Evolutionary conservation across 2,888 invertebrate genomes (phyloP), one percentile per base, ranked within the genome.

Genomic region (Blomia tropicalis): DNA sequence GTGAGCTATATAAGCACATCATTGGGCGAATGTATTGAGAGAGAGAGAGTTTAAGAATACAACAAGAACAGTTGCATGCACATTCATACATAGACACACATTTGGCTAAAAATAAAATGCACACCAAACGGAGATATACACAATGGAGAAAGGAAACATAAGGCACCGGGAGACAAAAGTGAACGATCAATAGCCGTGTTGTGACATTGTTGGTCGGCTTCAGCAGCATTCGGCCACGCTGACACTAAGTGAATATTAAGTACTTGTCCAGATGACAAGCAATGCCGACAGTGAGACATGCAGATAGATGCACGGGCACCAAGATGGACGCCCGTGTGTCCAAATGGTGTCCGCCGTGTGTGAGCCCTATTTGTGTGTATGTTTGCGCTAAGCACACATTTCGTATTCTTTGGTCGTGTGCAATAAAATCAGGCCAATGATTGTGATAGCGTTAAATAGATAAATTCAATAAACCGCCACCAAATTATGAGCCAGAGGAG

Each of bases 181-280:
- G 51, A 47, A 47, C 51, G 23, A 47, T 47, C 51, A 47, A 7
- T 47, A n/a, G 51, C 22, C 51, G 36, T 47, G 51, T 27, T 47
- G 51, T 47, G 51, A 47, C 51, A 47, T 47, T n/a, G 51, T n/a
- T 47, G 7, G 17, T 17, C 17, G 17, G 51, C 51, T 27, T 47
- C n/a, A n/a, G n/a, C n/a, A n/a, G 36, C 36, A 11, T 36, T 7
- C 17, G 51, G 7, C n/a, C 51, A 27, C 51, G 51, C 51, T 47
- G 51, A 47, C 51, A 47, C 51, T 47, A 47, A 47, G 51, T 47
- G 51, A 47, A 47, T 47, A 47, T 47, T 47, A 47, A 47, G 51
- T 47, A 47, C 51, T 47, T 47, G 51, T 47, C 51, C 51, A 22
- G 51, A 47, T 47, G 51, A 47, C 51, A 47, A 47, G n/a, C 51